Evolutionary conservation across 2,888 invertebrate species (phyloP), one percentile per base, ranked within the genome.

Genomic region (Tipula confusa): DNA sequence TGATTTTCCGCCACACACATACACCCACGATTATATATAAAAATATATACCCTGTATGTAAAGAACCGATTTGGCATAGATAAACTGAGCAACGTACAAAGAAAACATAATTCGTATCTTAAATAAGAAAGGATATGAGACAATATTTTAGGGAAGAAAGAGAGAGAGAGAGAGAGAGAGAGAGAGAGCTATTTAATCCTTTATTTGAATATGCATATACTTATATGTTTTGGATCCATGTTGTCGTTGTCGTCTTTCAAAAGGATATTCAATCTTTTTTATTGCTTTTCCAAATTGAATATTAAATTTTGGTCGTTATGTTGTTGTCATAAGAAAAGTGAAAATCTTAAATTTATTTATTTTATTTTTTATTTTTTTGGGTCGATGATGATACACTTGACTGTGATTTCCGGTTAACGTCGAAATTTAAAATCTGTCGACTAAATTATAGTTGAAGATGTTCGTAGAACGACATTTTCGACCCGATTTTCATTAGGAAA

Each of bases 351-450:
- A n/a, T 9, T 24, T 64, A 38, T 1, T 1, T 13, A 15, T n/a
- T n/a, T n/a, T n/a, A n/a, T n/a, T n/a, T n/a, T n/a, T n/a, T n/a
- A 43, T 9, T 43, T 43, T 43, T 64, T 64, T 64, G 18, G 24
- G 9, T 9, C 24, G 64, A 64, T 64, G 64, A 64, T 64, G 24
- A 64, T 64, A 64, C 11, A 64, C 64, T 64, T 64, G 64, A 64
- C 64, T 64, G 64, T 64, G 64, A 64, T 64, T 64, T 64, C 64
- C 64, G 64, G 24, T 64, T 64, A 64, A 64, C 64, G 15, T 43
- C 15, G 43, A 15, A 15, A 5, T 15, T 6, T 6, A 43, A 43
- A 43, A 43, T 43, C 4, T 43, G 43, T 43, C 43, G 43, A 43
- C 43, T 43, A 43, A 43, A 43, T 15, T 43, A 43, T 3, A 43